Evolutionary conservation across 2,113 vertebrate species (phyloP).

Genomic region (Sylvia atricapilla): DNA sequence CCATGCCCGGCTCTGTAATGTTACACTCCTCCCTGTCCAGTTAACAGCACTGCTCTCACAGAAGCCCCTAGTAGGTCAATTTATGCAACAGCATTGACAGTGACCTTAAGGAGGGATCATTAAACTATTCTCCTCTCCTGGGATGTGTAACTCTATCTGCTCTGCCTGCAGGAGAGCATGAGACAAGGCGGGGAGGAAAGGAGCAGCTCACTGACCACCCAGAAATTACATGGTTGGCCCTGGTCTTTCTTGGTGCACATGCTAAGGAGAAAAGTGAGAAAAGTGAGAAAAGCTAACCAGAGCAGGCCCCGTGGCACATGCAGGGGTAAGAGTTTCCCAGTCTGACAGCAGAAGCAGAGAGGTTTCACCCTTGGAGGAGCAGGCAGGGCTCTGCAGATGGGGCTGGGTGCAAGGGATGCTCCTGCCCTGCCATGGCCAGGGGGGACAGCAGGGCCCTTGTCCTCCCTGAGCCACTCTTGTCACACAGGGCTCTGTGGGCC

Average conservation of each 20-base stretch:
- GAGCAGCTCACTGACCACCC: slow-evolving; percentile 3
- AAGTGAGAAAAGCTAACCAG: not conserved
- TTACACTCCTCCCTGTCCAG: not conserved
- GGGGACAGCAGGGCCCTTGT: not conserved
- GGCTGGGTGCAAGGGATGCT: not conserved
- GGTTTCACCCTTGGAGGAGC: rapidly evolving
- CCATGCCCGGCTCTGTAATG: not conserved
- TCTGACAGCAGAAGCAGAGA: not conserved
- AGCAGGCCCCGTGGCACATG: not conserved
- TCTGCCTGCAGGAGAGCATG: not conserved
- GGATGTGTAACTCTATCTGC: slow-evolving; percentile 1
- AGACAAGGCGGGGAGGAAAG: not conserved
- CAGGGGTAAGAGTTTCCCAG: not conserved
- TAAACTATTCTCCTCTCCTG: not conserved
- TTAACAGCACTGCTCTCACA: not conserved
- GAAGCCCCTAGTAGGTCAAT: slow-evolving; percentile 30
- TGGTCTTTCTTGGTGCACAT: not conserved
- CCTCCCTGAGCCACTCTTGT: not conserved
- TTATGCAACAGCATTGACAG: slow-evolving; percentile 25
- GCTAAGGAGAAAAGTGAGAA: not conserved
- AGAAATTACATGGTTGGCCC: not conserved
- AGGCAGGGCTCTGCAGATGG: rapidly evolving
- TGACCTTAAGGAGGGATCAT: slow-evolving; percentile 53
- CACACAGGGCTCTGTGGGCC: not conserved
- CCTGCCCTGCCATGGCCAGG: not conserved